Conservation (phyloP, 2,113 vertebrate species). For the Caloenas nicobarica region DNA sequence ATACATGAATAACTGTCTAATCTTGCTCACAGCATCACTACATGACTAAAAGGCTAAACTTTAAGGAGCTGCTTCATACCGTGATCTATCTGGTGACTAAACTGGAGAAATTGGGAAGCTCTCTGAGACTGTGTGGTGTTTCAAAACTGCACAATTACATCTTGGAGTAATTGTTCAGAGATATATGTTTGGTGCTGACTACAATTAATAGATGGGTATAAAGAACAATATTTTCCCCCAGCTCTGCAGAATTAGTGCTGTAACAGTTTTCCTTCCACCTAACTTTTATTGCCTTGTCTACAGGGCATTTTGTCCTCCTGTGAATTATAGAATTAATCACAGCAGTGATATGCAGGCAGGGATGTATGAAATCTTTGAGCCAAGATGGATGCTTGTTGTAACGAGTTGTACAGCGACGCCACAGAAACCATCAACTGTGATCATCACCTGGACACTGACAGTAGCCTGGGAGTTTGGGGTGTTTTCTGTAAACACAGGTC, state of each 20-base stretch:
- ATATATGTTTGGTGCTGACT: neutral
- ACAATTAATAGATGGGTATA: neutral
- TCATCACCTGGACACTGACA: neutral
- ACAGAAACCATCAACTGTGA: neutral
- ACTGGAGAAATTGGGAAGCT: neutral
- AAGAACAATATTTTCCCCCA: neutral
- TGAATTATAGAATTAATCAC: neutral
- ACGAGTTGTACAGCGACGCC: neutral
- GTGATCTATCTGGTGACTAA: neutral
- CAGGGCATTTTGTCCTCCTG: neutral
- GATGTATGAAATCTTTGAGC: neutral
- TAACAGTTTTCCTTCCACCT: neutral
- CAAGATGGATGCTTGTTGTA: neutral
- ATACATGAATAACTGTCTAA: neutral
- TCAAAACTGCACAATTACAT: neutral
- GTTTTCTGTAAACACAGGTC: constrained; percentile 48
- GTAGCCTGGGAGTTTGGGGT: neutral
- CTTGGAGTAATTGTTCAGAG: neutral
- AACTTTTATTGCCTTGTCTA: neutral
- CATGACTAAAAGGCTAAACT: neutral
- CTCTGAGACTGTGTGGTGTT: neutral
- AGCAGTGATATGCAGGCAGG: neutral
- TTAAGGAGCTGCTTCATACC: neutral
- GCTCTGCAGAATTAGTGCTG: neutral
- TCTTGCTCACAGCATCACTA: neutral